phyloP scores from a whole-genome alignment of 2,113 vertebrate species.

The Dermatemys mawii region DNA sequence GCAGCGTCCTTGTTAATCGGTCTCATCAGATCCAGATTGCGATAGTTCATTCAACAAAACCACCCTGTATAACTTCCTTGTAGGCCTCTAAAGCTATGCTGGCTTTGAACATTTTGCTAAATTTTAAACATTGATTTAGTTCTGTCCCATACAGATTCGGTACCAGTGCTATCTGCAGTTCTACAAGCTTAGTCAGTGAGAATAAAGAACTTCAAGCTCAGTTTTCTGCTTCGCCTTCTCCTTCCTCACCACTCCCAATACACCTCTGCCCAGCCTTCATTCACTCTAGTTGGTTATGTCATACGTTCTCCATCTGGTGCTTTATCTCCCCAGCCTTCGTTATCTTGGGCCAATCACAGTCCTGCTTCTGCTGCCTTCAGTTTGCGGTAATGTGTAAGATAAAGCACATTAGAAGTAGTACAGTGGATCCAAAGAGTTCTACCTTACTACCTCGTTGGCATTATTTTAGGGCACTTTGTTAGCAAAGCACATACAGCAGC shows the following conservation, averaged over 20 bases:
- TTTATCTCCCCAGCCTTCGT: neutral
- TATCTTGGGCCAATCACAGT: fast-evolving
- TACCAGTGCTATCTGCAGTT: neutral
- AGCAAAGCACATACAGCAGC: neutral
- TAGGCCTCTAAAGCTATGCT: neutral
- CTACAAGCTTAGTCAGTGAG: neutral
- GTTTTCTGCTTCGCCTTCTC: neutral
- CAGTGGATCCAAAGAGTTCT: neutral
- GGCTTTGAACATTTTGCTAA: neutral
- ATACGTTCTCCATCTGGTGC: fast-evolving
- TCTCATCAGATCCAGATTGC: neutral
- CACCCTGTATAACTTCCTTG: neutral
- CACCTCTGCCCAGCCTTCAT: neutral
- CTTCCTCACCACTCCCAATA: neutral
- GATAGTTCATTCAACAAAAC: neutral
- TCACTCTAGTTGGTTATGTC: fast-evolving
- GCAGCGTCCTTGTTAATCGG: neutral
- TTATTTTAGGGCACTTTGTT: neutral
- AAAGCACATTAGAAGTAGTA: neutral
- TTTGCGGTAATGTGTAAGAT: neutral
- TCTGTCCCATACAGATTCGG: neutral
- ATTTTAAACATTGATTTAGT: neutral
- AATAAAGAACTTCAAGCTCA: neutral
- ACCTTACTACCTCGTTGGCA: neutral
- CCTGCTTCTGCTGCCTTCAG: neutral